Evolutionary conservation across 2,797 vertebrate species (phyloP), one percentile per base, ranked within the genome.

Genomic region (Rhinatrema bivittatum): DNA sequence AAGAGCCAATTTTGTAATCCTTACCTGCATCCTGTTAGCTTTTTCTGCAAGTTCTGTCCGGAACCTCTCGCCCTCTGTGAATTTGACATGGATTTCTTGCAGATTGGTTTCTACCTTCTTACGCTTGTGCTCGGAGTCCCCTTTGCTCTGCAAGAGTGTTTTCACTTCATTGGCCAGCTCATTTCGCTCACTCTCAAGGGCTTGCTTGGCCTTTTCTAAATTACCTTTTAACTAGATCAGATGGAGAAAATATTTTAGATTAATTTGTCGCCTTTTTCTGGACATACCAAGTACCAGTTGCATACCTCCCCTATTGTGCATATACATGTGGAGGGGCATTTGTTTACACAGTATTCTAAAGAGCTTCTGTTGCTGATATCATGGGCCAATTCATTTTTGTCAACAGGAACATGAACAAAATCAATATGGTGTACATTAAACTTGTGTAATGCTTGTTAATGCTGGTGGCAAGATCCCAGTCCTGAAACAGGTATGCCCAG

Each of bases 141-240:
- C 79, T 52, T 97, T 98, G 9, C 86, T 82, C 62, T 97, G 93
- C 67, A 89, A 74, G 56, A 99, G 86, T 3, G 71, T 72, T 71
- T 98, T 89, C 53, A 97, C 60, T 72, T 99, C 96, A 3, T 90
- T 94, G 70, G 84, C 65, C 25, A 99, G 75, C 59, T 98, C 96
- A 16, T 84, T 90, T 20, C 85, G 87, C 74, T 99, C 96, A 0
- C 80, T 87, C 74, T 99, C 96, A 72, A 99, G 70, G 12, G 85
- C 81, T 76, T 96, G 95, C 66, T 98, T 99, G 16, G 87, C 76
- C 62, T 99, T 99, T 39, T 99, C 96, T 48, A 94, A 80, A 5
- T 91, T 96, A 37, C 80, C 89, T 84, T 98, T 99, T 56, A 92
- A 89, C 96, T 99, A 36, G 38, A 3, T 15, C 20, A 16, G 5